Conservation (phyloP, 1,140 invertebrate genomes). For the Eciton burchellii region DNA sequence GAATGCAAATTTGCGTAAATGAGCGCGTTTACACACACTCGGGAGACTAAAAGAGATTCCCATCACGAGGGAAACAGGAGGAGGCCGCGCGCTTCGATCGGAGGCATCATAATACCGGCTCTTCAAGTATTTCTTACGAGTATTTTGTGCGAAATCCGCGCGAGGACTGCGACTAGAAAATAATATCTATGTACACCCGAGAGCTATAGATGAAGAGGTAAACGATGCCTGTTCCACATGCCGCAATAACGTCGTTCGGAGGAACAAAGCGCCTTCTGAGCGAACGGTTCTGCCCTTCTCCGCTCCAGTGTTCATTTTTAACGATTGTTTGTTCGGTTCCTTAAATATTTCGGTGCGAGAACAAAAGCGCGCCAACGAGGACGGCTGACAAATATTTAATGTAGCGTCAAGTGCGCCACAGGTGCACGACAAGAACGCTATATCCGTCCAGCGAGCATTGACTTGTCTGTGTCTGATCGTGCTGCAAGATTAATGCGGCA, state of each 20-base stretch:
- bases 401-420: conserved; percentile 37
- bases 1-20: not conserved
- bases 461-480: conserved; percentile 73
- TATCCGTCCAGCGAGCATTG: conserved; percentile 55
- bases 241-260: conserved; percentile 7
- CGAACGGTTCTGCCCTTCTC: not conserved
- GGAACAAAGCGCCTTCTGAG: not conserved
- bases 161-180: not conserved
- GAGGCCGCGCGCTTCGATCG: not conserved
- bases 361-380: conserved; percentile 45
- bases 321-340: conserved; percentile 14
- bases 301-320: conserved; percentile 24
- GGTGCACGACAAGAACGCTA: conserved; percentile 49
- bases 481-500: conserved; percentile 74
- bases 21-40: too few species aligned
- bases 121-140: too few species aligned
- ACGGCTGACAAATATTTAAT: conserved; percentile 73
- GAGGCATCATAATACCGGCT: not conserved
- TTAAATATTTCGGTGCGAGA: conserved; percentile 56
- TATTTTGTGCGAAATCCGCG: too few species aligned
- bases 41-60: not conserved
- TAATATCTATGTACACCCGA: not conserved
- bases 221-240: not conserved
- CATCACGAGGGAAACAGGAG: not conserved
- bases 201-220: not conserved